A percentile compares a stretch with the other conserved stretches of the same genome.
These are phyloP conservation scores for Drosophila affinis DNA, from an alignment of 2,888 invertebrate species.

Conservation along the genomic window DNA sequence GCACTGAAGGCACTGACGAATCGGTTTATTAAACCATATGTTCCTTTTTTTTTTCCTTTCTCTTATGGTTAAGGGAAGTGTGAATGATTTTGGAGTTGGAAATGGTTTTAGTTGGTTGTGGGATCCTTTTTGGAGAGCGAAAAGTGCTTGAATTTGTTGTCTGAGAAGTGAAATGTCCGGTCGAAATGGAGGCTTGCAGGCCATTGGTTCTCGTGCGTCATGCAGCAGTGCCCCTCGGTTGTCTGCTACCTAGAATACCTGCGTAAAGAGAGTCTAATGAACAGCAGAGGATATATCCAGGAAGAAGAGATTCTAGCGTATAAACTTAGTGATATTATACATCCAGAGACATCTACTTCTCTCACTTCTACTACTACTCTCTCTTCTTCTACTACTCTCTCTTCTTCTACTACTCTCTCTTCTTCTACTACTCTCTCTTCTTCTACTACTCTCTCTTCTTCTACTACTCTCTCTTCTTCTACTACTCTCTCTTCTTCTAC, in stretches of 20 bases:
- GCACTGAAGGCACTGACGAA: slow-evolving; percentile 12
- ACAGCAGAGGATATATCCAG: neutral
- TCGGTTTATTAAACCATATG: slow-evolving; percentile 9
- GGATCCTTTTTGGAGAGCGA: neutral
- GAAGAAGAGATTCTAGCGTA: neutral
- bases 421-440: neutral
- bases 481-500: neutral
- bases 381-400: too few species aligned
- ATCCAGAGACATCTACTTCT: too few species aligned
- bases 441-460: neutral
- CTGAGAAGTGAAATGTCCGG: neutral
- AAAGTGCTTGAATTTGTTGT: neutral
- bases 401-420: neutral
- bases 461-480: too few species aligned
- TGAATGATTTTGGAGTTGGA: neutral
- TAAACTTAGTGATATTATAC: neutral
- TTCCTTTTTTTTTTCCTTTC: neutral
- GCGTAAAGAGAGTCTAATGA: too few species aligned
- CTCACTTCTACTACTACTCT: too few species aligned
- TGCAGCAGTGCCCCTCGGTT: neutral
- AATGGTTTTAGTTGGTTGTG: neutral
- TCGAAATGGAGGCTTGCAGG: neutral
- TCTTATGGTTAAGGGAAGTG: neutral
- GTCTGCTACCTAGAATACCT: neutral
- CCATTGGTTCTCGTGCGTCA: neutral